A percentile compares a stretch with the other conserved stretches of the same genome.
phyloP scores from a whole-genome alignment of 2,113 vertebrate species.

The Archilochus colubris region DNA sequence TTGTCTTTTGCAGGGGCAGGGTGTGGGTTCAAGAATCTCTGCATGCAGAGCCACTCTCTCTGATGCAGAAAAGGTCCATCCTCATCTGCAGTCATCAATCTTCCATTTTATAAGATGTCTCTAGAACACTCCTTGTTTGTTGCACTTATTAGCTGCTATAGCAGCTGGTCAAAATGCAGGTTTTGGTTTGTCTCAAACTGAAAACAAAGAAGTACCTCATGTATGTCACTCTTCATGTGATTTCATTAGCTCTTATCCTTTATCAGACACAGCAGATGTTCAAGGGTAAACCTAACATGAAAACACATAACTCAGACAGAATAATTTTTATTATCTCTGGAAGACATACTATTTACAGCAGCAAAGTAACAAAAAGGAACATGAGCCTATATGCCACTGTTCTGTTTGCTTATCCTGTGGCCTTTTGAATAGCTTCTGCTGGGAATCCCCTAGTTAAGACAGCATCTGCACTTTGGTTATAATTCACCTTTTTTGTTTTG shows the following conservation, averaged over 20 bases:
- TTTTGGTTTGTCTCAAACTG: background rate
- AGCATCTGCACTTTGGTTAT: slow-evolving; percentile 15
- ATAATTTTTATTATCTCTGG: slow-evolving; percentile 28
- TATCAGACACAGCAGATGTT: slow-evolving; percentile 47
- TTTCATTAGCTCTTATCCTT: slow-evolving; percentile 20
- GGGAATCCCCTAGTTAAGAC: background rate
- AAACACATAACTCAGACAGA: background rate
- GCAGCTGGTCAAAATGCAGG: background rate
- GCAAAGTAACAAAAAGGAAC: slow-evolving; percentile 5
- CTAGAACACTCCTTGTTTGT: background rate
- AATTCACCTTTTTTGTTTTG: background rate
- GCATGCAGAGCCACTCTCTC: accelerated
- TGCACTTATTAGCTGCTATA: background rate
- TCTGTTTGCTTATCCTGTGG: slow-evolving; percentile 59
- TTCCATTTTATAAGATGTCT: background rate
- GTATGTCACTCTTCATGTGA: background rate
- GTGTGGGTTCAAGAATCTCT: background rate
- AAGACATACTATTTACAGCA: slow-evolving; percentile 43
- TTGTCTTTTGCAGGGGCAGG: background rate
- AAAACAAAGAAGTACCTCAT: background rate
- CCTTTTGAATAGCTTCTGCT: slow-evolving; percentile 41
- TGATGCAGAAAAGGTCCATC: background rate
- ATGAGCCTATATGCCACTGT: background rate
- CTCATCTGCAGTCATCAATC: background rate
- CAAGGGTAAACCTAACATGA: background rate